phyloP scores from a whole-genome alignment of 2,113 vertebrate genomes.

The Podarcis muralis region DNA sequence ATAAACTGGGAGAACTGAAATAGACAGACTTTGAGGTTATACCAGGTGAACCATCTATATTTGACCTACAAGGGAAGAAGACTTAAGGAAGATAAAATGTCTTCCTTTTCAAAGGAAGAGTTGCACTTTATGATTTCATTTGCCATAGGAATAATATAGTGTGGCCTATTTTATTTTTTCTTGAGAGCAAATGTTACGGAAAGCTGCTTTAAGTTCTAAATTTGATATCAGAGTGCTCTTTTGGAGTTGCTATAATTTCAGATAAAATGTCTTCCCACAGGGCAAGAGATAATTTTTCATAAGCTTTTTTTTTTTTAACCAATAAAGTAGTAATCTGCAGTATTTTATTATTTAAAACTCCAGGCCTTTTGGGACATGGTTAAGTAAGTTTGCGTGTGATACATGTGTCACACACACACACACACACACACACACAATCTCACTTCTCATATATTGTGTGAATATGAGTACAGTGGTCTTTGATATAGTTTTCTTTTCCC shows the following conservation, averaged over 20 bases:
- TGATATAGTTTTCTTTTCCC: slow-evolving; percentile 39
- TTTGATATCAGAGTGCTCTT: slow-evolving; percentile 68
- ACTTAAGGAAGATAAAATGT: slow-evolving; percentile 54
- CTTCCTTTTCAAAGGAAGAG: slow-evolving; percentile 55
- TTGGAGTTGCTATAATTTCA: slow-evolving; percentile 76
- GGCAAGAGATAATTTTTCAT: slow-evolving; percentile 80
- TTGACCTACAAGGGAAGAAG: slow-evolving; percentile 17
- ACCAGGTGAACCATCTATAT: background rate
- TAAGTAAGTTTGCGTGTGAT: slow-evolving; percentile 68
- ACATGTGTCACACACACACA: slow-evolving; percentile 56
- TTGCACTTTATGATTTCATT: slow-evolving; percentile 69
- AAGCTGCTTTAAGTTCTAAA: slow-evolving; percentile 66
- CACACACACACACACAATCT: slow-evolving; percentile 60
- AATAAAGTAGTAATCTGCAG: slow-evolving; percentile 77
- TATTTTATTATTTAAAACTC: slow-evolving; percentile 80
- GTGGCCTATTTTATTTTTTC: slow-evolving; percentile 42
- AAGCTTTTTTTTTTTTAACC: slow-evolving; percentile 73
- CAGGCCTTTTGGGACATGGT: slow-evolving; percentile 68
- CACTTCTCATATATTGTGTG: slow-evolving; percentile 44
- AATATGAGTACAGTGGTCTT: background rate
- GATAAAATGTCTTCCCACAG: slow-evolving; percentile 78
- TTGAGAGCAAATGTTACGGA: slow-evolving; percentile 32
- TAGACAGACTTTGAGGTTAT: background rate
- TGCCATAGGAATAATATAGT: slow-evolving; percentile 29
- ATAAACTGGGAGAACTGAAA: background rate